Evolutionary conservation across 2,113 vertebrate genomes (phyloP).

Genomic region (Dicerorhinus sumatrensis): DNA sequence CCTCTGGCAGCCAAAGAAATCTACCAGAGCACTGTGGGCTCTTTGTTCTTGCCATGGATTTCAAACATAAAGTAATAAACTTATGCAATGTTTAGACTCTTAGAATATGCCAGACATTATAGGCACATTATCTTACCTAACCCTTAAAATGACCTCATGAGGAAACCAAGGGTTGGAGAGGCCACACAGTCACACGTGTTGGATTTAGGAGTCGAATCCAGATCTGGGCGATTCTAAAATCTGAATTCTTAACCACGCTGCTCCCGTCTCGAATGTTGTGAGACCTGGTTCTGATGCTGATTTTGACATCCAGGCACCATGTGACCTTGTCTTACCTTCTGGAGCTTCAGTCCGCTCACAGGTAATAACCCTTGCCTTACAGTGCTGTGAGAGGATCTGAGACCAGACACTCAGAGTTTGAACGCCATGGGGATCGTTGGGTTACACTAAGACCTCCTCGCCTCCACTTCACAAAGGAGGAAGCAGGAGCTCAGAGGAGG

Average conservation of each 20-base stretch:
- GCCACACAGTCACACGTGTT: fast-evolving
- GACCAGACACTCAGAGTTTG: background rate
- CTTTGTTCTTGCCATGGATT: background rate
- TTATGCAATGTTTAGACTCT: background rate
- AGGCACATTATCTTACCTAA: background rate
- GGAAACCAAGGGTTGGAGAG: background rate
- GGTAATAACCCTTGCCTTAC: background rate
- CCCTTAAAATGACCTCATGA: background rate
- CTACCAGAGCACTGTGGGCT: background rate
- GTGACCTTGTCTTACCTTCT: background rate
- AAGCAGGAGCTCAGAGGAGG: background rate
- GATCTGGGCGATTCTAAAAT: background rate
- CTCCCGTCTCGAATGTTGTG: background rate
- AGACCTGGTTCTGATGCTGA: background rate
- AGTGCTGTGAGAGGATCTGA: background rate
- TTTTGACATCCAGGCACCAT: background rate
- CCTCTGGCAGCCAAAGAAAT: background rate
- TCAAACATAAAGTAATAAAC: background rate
- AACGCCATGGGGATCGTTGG: fast-evolving
- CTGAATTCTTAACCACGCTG: background rate
- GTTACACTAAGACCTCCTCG: background rate
- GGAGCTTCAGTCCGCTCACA: background rate
- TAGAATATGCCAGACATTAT: background rate
- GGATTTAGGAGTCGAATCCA: background rate
- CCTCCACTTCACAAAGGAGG: background rate